Conservation (phyloP, 2,888 invertebrate species). For the Bugulina stolonifera region DNA sequence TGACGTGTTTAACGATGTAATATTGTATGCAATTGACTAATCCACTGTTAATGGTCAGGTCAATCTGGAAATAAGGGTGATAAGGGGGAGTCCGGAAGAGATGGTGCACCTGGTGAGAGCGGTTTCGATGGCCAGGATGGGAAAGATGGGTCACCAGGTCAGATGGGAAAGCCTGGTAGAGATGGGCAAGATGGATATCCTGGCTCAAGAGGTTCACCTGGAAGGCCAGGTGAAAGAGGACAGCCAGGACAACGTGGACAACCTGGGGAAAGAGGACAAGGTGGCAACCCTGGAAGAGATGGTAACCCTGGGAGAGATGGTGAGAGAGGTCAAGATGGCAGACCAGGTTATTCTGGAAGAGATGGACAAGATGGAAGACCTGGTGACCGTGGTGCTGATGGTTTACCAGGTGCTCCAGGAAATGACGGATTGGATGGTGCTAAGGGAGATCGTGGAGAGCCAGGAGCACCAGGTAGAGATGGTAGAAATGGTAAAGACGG, state of each 20-base stretch:
- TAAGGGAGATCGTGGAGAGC: constrained; percentile 23
- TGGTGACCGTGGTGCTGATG: constrained; percentile 12
- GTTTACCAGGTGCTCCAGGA: constrained; percentile 14
- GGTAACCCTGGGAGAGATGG: constrained; percentile 26
- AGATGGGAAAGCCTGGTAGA: neutral
- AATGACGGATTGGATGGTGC: constrained; percentile 31
- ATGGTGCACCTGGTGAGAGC: neutral
- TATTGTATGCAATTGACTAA: no score
- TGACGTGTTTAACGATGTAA: no score
- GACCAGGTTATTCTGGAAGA: constrained; percentile 18
- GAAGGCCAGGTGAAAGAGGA: constrained; percentile 26
- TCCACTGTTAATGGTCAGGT: neutral
- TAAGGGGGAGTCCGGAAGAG: neutral
- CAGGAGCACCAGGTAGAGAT: neutral
- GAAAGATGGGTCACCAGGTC: neutral
- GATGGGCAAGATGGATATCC: neutral
- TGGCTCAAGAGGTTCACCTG: neutral
- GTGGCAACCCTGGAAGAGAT: constrained; percentile 24
- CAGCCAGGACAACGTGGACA: constrained; percentile 26
- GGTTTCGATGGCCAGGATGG: constrained; percentile 11
- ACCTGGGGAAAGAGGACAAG: neutral
- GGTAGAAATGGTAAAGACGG: neutral
- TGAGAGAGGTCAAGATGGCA: constrained; percentile 28
- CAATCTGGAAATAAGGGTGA: neutral
- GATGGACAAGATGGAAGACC: constrained; percentile 24